A percentile compares a stretch with the other conserved stretches of the same genome.
phyloP scores from a whole-genome alignment of 1,140 invertebrate species.

The honey bee (Apis mellifera) region Amel_HAv3.1 CM009939.2:6052501-6053000 shows the following conservation, averaged over 20 bases:
- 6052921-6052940: slow-evolving; percentile 45
- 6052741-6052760: not conserved
- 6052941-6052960: slow-evolving; percentile 57
- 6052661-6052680: not conserved
- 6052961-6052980: slow-evolving; percentile 33
- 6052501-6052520: not conserved
- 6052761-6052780: not conserved
- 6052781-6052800: too few relatives aligned
- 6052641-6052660: too few relatives aligned
- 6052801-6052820: too few relatives aligned
- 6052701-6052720: too few relatives aligned
- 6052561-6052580: not conserved
- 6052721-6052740: too few relatives aligned
- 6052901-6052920: slow-evolving; percentile 23
- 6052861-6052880: slow-evolving; percentile 26
- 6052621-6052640: too few relatives aligned
- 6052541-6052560: not conserved
- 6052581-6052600: not conserved
- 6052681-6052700: not conserved
- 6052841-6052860: slow-evolving; percentile 43
- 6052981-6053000: slow-evolving; percentile 1
- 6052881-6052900: slow-evolving; percentile 24
- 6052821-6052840: not conserved
- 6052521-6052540: not conserved
- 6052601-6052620: not conserved